These are phyloP conservation scores for Amblyteles armatorius DNA, from an alignment of 2,888 invertebrate species.

Conservation along the genomic window DNA sequence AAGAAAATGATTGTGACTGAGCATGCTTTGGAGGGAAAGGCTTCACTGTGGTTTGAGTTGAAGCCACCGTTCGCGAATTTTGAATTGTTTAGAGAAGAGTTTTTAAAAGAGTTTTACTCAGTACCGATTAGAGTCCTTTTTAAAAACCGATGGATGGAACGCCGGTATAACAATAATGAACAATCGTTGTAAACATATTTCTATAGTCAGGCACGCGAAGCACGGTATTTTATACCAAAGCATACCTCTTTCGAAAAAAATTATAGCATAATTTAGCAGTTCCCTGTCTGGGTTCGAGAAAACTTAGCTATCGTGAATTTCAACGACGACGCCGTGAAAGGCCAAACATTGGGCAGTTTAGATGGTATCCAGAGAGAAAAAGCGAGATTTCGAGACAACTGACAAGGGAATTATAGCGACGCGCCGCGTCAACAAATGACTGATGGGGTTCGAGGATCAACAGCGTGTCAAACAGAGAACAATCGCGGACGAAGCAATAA, in stretches of 20 bases:
- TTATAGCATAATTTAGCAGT: slow-evolving; percentile 27
- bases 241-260: slow-evolving; percentile 28
- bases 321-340: slow-evolving; percentile 7
- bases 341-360: slow-evolving; percentile 7
- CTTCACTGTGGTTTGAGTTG: neutral
- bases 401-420: neutral
- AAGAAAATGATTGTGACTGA: slow-evolving; percentile 18
- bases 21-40: slow-evolving; percentile 27
- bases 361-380: slow-evolving; percentile 1
- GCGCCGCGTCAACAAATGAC: neutral
- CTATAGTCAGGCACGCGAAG: slow-evolving; percentile 11
- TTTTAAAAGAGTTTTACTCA: slow-evolving; percentile 34
- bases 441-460: neutral
- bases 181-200: slow-evolving; percentile 6
- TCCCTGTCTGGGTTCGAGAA: slow-evolving; percentile 1
- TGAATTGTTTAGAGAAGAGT: slow-evolving; percentile 19
- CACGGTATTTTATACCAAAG: slow-evolving; percentile 13
- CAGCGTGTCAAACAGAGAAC: neutral
- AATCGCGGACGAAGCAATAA: neutral
- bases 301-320: slow-evolving; percentile 15
- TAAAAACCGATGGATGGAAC: slow-evolving; percentile 35
- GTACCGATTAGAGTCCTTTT: slow-evolving; percentile 24
- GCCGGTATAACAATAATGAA: neutral
- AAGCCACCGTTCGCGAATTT: neutral
- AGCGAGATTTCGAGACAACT: neutral